Conservation (phyloP, 1,140 invertebrate genomes). For the Panagrolaimus sp. region DNA sequence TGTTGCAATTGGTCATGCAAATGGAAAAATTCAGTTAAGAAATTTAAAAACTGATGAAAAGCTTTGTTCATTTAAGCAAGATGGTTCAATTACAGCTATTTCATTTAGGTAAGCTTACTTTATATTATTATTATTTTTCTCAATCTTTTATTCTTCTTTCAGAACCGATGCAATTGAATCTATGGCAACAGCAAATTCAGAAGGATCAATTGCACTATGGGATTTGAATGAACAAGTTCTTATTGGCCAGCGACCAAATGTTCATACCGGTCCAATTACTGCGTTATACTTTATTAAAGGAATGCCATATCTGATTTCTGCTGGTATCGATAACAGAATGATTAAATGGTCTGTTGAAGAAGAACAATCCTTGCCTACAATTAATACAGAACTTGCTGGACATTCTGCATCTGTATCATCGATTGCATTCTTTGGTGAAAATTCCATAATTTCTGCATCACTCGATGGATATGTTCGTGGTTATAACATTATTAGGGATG, state of each 20-base stretch:
- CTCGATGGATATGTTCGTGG: slow-evolving; percentile 45
- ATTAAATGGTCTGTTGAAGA: slow-evolving; percentile 42
- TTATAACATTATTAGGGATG: slow-evolving; percentile 29
- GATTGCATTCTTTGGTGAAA: slow-evolving; percentile 31
- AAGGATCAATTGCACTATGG: slow-evolving; percentile 43
- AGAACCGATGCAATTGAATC: slow-evolving; percentile 43
- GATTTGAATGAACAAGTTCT: slow-evolving; percentile 43
- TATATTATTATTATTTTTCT: not conserved
- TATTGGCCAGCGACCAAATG: slow-evolving; percentile 32
- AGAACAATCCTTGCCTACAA: slow-evolving; percentile 35
- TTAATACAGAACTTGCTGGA: slow-evolving; percentile 31
- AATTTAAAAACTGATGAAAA: slow-evolving; percentile 36
- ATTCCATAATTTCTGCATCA: slow-evolving; percentile 39
- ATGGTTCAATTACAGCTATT: slow-evolving; percentile 35
- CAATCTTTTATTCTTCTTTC: slow-evolving; percentile 20
- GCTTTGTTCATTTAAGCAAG: slow-evolving; percentile 36
- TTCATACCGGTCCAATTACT: slow-evolving; percentile 29
- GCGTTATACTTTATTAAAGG: slow-evolving; percentile 35
- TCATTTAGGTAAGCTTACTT: slow-evolving; percentile 45
- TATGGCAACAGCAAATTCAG: slow-evolving; percentile 33
- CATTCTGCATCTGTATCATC: slow-evolving; percentile 29
- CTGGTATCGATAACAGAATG: slow-evolving; percentile 38
- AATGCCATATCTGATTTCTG: slow-evolving; percentile 37
- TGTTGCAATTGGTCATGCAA: slow-evolving; percentile 40
- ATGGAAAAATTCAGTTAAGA: slow-evolving; percentile 36